A percentile compares a stretch with the other conserved stretches of the same genome.
phyloP scores from a whole-genome alignment of 2,797 vertebrate species.

The Meda fulgida region DNA sequence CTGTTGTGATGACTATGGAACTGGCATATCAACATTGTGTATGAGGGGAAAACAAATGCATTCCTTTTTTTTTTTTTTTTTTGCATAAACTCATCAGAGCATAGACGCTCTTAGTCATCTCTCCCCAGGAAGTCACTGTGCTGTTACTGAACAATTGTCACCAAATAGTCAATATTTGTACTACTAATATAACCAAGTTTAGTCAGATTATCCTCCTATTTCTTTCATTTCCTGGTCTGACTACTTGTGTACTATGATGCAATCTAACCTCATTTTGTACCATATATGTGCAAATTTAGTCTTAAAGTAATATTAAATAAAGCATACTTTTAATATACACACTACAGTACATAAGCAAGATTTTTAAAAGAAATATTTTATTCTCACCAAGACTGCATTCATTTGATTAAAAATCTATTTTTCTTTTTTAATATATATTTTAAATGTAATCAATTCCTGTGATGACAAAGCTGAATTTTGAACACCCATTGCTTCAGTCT shows the following conservation, averaged over 20 bases:
- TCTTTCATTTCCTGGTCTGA: slow-evolving; percentile 25
- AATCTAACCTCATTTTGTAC: background rate
- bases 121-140: slow-evolving; percentile 1
- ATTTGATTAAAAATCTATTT: too few species aligned
- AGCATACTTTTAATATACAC: background rate
- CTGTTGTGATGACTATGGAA: slow-evolving; percentile 71
- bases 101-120: slow-evolving; percentile 64
- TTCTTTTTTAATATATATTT: too few species aligned
- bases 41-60: slow-evolving; percentile 18
- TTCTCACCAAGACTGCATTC: too few species aligned
- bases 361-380: background rate
- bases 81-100: slow-evolving; percentile 12
- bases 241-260: background rate
- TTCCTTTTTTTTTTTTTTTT: background rate
- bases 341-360: background rate
- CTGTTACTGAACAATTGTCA: slow-evolving; percentile 29
- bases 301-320: background rate
- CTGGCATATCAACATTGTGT: slow-evolving; percentile 16
- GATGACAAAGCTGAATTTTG: background rate
- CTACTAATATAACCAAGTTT: slow-evolving; percentile 19
- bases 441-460: background rate
- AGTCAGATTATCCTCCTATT: background rate
- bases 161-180: slow-evolving; percentile 47
- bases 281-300: background rate
- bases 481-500: background rate